A percentile compares a stretch with the other conserved stretches of the same genome.
Evolutionary conservation across 2,888 invertebrate genomes (phyloP).

Genomic region (Chalcis sispes): DNA sequence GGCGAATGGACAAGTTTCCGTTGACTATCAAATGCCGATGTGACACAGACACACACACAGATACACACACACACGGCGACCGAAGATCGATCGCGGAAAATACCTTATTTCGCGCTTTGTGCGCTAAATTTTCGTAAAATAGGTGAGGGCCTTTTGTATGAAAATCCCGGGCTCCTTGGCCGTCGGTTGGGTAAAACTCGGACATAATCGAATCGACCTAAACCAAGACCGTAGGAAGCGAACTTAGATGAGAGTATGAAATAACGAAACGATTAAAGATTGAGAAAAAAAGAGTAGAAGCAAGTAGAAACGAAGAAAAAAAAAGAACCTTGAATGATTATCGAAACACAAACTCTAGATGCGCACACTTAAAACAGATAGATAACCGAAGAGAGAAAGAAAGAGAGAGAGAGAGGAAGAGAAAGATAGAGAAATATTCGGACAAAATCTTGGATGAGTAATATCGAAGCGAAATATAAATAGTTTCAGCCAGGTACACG

Average conservation of each 20-base stretch:
- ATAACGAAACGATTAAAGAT: neutral
- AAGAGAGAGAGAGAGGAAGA: no score
- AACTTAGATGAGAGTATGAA: no score
- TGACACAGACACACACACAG: neutral
- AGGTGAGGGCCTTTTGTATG: conserved; percentile 50
- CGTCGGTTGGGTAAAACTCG: neutral
- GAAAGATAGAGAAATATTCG: no score
- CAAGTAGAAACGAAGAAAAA: neutral
- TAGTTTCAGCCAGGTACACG: conserved; percentile 58
- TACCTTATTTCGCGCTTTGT: conserved; percentile 20
- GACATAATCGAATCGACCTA: conserved; percentile 43
- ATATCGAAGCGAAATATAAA: conserved; percentile 66
- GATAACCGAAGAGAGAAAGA: neutral
- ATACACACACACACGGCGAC: no score
- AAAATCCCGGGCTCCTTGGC: conserved; percentile 44
- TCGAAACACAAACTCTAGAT: no score
- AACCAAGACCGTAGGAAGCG: no score
- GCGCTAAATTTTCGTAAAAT: conserved; percentile 46
- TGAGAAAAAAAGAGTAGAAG: neutral
- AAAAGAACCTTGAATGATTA: conserved; percentile 41
- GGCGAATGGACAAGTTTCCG: conserved; percentile 21
- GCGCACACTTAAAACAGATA: neutral
- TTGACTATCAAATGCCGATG: neutral
- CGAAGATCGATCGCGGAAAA: neutral
- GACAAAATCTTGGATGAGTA: conserved; percentile 62